Evolutionary conservation across 2,888 invertebrate genomes (phyloP), one percentile per base, ranked within the genome.

Genomic region (Tipula confusa): DNA sequence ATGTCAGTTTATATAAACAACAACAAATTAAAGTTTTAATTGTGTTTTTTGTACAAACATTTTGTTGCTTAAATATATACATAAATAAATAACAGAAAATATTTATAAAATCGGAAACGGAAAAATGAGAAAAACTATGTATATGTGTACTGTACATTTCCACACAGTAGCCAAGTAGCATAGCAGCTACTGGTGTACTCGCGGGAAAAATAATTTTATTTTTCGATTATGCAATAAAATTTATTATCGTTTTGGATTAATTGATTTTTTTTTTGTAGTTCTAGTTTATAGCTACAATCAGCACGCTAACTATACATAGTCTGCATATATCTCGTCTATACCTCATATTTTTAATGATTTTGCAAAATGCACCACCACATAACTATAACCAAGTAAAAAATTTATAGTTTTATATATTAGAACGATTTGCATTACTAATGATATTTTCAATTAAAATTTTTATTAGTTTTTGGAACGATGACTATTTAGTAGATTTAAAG

Each of bases 161-260:
- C 24, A 24, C 64, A 15, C 43, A 43, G 3, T 15, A 43, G 11
- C 9, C 15, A 15, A 15, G 15, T 18, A 36, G 2, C 43, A 24
- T 3, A 9, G 64, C 13, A 64, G 64, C 43, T 9, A 9, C 64
- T 64, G 11, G 24, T 64, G 64, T 64, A 24, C 24, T 18, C 24
- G 43, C 5, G 1, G 64, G 64, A 11, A 64, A 64, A 64, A 64
- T 64, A 24, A 64, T n/a, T n/a, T 64, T 64, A 64, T 64, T 64
- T 64, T 24, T 64, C 64, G 64, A 64, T 64, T 64, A 64, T 64
- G 64, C 64, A 64, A 64, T 64, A 64, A 64, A 64, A 64, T 64
- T 64, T 64, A 64, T 64, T 64, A 64, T 64, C 64, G 64, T 64
- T 64, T 64, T 64, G 64, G 64, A 64, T 64, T 64, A 64, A 64